These are phyloP conservation scores for Cricetomys ansorgei DNA, from an alignment of 2,113 vertebrate species.

Conservation along the genomic window DNA sequence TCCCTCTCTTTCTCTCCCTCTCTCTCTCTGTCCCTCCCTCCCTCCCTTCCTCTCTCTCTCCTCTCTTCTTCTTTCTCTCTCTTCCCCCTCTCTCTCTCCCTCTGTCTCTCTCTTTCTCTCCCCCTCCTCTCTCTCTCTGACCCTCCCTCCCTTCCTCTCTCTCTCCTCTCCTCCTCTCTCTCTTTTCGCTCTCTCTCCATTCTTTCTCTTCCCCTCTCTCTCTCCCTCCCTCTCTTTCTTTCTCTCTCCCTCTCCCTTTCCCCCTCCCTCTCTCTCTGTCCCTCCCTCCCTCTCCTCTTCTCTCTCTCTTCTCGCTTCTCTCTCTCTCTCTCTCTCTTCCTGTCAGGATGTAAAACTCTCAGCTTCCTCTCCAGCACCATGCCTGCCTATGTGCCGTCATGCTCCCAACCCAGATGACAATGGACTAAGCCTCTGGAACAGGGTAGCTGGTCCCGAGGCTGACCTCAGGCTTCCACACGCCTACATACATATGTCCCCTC, in stretches of 20 bases:
- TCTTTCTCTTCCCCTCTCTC: neutral
- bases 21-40: neutral
- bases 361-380: neutral
- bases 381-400: neutral
- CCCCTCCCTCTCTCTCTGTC: neutral
- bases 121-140: neutral
- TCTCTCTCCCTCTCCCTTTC: too few species aligned
- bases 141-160: neutral
- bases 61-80: neutral
- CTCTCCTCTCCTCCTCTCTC: neutral
- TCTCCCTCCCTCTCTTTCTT: too few species aligned
- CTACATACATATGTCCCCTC: neutral
- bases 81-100: neutral
- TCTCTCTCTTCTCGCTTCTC: neutral
- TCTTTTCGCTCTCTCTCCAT: neutral
- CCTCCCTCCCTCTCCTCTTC: neutral
- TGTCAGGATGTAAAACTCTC: too few species aligned
- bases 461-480: neutral
- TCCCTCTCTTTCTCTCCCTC: neutral
- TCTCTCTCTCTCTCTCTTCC: neutral
- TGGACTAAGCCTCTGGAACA: too few species aligned
- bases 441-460: neutral
- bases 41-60: neutral
- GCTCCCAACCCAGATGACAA: neutral
- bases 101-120: too few species aligned